phyloP scores from a whole-genome alignment of 2,888 invertebrate species.

The Lochmaea crataegi region DNA sequence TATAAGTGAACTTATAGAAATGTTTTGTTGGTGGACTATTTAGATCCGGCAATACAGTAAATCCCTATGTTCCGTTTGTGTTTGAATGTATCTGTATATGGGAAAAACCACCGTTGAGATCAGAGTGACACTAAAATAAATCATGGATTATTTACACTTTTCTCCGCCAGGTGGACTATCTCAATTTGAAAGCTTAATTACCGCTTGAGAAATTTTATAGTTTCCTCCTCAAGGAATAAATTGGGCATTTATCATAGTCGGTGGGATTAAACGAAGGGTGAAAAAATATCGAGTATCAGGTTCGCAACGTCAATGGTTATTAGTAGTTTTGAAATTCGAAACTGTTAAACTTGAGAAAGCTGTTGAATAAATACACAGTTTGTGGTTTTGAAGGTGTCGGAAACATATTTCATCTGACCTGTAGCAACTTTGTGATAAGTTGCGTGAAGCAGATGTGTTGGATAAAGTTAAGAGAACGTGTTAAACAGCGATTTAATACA shows the following conservation, averaged over 20 bases:
- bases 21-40: too few species aligned
- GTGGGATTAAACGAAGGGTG: conserved; percentile 10
- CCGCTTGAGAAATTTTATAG: neutral
- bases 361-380: conserved; percentile 15
- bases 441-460: conserved; percentile 6
- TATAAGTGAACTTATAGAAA: too few species aligned
- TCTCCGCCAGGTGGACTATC: too few species aligned
- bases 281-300: conserved; percentile 25
- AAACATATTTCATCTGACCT: conserved; percentile 10
- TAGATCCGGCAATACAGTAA: too few species aligned
- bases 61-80: too few species aligned
- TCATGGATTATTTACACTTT: too few species aligned
- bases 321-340: conserved; percentile 1
- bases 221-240: neutral
- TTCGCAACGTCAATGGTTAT: conserved; percentile 19
- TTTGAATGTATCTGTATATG: too few species aligned
- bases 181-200: neutral
- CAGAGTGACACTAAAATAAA: too few species aligned
- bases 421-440: neutral
- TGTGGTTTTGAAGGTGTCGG: conserved; percentile 16
- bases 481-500: neutral
- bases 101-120: too few species aligned
- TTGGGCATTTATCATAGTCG: neutral
- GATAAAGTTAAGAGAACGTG: neutral
- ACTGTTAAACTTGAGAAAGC: conserved; percentile 7